Percentiles rank a stretch among this genome's conserved stretches.
Conservation (phyloP, 2,113 vertebrate species). For the Protobothrops flavoviridis region DNA sequence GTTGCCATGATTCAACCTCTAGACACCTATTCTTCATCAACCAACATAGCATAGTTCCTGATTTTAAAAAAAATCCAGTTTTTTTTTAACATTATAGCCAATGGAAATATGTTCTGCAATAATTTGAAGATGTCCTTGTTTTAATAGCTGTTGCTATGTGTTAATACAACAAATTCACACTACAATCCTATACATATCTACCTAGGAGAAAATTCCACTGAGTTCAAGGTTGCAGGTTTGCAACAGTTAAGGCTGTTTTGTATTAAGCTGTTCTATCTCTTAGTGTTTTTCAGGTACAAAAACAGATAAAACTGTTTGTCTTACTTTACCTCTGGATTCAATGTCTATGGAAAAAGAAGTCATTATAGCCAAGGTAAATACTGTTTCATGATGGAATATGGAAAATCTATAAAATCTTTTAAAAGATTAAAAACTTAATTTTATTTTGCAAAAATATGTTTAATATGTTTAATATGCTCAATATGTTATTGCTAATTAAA, state of each 20-base stretch:
- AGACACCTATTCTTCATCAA: neutral
- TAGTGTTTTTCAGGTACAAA: constrained; percentile 36
- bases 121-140: neutral
- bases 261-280: constrained; percentile 19
- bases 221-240: neutral
- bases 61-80: neutral
- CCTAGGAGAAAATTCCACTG: neutral
- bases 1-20: neutral
- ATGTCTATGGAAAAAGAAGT: constrained; percentile 55
- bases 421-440: neutral
- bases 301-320: constrained; percentile 10
- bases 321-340: constrained; percentile 63
- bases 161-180: neutral
- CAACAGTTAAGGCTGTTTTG: neutral
- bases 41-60: neutral
- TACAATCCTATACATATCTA: neutral
- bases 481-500: neutral
- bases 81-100: too few species aligned
- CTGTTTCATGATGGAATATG: neutral
- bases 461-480: neutral
- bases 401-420: neutral
- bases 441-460: neutral
- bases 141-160: neutral
- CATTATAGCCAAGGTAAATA: constrained; percentile 53
- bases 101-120: neutral